A percentile compares a stretch with the other conserved stretches of the same genome.
These are phyloP conservation scores for Enteromius argenteus DNA, from an alignment of 2,797 vertebrate genomes.

Conservation along the genomic window DNA sequence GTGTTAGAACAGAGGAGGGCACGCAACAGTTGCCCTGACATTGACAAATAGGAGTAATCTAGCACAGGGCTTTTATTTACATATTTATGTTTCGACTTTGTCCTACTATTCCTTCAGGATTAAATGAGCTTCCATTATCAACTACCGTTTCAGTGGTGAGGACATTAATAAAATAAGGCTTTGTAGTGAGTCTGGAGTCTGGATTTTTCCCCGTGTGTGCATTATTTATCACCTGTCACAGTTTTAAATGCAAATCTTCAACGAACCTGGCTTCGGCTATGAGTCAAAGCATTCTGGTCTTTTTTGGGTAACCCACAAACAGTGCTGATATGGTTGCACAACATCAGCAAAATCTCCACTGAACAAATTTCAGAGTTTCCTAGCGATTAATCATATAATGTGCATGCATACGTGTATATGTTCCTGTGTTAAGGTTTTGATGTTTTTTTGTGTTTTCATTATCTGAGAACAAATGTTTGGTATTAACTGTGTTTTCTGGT, in stretches of 20 bases:
- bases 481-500: constrained; percentile 20
- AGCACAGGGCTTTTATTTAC: constrained; percentile 64
- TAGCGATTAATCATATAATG: constrained; percentile 34
- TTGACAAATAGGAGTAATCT: constrained; percentile 66
- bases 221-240: constrained; percentile 58
- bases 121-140: constrained; percentile 63
- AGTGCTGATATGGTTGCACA: constrained; percentile 27
- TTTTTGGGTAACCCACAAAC: constrained; percentile 42
- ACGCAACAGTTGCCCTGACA: constrained; percentile 43
- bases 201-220: constrained; percentile 9
- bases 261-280: constrained; percentile 22
- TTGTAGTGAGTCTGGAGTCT: constrained; percentile 32
- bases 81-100: constrained; percentile 56
- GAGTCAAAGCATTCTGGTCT: neutral
- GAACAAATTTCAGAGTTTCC: constrained; percentile 3
- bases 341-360: constrained; percentile 39
- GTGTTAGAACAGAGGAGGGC: constrained; percentile 30
- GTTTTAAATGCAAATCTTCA: constrained; percentile 48
- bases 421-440: neutral
- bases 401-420: neutral
- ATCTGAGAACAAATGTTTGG: constrained; percentile 25
- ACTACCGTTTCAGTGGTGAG: constrained; percentile 45
- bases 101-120: constrained; percentile 59
- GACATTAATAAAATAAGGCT: constrained; percentile 57
- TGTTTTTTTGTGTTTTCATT: constrained; percentile 11